These are phyloP conservation scores for Nyctereutes procyonoides DNA, from an alignment of 2,113 vertebrate genomes.

Conservation along the genomic window DNA sequence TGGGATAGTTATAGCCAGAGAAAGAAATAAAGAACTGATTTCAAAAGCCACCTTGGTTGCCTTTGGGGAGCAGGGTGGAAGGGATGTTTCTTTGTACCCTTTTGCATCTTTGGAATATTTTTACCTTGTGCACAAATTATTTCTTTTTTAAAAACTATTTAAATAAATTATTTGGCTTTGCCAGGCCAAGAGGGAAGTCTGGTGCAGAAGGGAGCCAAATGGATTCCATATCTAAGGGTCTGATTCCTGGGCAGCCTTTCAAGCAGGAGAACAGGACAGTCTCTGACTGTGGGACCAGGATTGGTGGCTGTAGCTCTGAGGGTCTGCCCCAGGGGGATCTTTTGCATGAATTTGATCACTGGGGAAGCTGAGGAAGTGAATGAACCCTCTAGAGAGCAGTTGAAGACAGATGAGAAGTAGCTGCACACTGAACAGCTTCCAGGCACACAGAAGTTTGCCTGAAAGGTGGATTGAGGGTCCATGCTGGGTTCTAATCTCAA, in stretches of 20 bases:
- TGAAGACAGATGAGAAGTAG: not conserved
- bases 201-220: not conserved
- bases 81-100: not conserved
- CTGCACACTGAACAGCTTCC: not conserved
- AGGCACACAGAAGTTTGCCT: not conserved
- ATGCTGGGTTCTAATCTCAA: not conserved
- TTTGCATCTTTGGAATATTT: not conserved
- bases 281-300: not conserved
- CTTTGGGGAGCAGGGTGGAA: not conserved
- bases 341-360: not conserved
- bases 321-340: no score
- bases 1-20: rapidly evolving
- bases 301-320: not conserved
- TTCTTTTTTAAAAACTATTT: not conserved
- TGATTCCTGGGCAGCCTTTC: not conserved
- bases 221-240: not conserved
- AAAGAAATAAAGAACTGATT: not conserved
- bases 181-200: not conserved
- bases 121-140: not conserved
- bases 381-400: not conserved
- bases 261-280: not conserved
- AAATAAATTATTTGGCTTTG: not conserved
- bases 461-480: not conserved
- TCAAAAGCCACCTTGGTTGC: not conserved
- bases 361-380: not conserved